Evolutionary conservation across 1,140 invertebrate species (phyloP).

Genomic region (Drosophila nigromelanica): DNA sequence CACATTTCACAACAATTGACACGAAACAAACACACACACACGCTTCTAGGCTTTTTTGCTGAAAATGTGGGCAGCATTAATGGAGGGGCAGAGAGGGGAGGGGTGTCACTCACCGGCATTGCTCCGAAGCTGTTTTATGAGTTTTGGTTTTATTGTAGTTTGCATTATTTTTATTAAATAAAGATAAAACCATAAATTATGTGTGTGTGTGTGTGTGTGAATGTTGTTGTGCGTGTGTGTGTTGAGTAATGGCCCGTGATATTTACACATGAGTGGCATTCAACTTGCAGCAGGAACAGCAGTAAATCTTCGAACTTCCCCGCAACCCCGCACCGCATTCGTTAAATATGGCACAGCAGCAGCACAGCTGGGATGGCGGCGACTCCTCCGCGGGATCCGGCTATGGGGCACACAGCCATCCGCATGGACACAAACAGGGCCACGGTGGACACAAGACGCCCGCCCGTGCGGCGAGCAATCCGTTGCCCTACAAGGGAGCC

Average conservation of each 20-base stretch:
- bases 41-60: slow-evolving; percentile 16
- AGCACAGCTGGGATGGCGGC: slow-evolving; percentile 74
- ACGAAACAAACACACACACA: slow-evolving; percentile 27
- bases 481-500: slow-evolving; percentile 70
- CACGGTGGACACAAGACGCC: slow-evolving; percentile 58
- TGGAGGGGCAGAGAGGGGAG: neutral
- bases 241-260: slow-evolving; percentile 75
- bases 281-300: slow-evolving; percentile 45
- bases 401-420: slow-evolving; percentile 40
- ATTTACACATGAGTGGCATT: slow-evolving; percentile 77
- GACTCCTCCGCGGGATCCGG: neutral
- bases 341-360: slow-evolving; percentile 67
- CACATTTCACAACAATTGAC: slow-evolving; percentile 69
- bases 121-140: slow-evolving; percentile 36
- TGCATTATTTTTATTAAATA: slow-evolving; percentile 78
- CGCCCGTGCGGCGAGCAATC: slow-evolving; percentile 61
- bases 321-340: slow-evolving; percentile 1
- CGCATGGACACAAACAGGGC: slow-evolving; percentile 1
- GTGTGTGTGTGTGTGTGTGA: slow-evolving; percentile 24
- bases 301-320: slow-evolving; percentile 2
- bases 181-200: slow-evolving; percentile 81
- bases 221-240: slow-evolving; percentile 26
- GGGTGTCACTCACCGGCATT: slow-evolving; percentile 15
- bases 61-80: neutral
- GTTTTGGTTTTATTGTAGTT: slow-evolving; percentile 57